Evolutionary conservation across 2,797 vertebrate species (phyloP), one percentile per base, ranked within the genome.

Genomic region (Poeciliopsis gracilis): DNA sequence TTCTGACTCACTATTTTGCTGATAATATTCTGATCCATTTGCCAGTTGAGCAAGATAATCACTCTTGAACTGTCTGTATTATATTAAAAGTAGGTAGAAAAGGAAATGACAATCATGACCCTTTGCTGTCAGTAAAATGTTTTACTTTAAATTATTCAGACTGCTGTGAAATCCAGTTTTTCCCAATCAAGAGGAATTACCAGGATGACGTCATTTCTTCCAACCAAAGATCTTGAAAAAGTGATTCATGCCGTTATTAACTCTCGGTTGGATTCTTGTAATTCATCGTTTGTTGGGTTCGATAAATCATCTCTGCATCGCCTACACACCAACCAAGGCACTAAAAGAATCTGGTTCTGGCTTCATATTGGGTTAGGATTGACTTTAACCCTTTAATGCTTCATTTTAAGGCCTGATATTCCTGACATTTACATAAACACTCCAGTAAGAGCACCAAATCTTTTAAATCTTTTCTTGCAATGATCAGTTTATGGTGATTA

Each of bases 151-250:
- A 51, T 51, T 2, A 13, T 23, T 4, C 18, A 16, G 13, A 4
- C 47, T 20, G 47, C 18, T 51, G 18, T 51, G 47, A 23, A 51
- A 51, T 51, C 18, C 47, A 47, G 15, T 45, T 16, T 16, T 16
- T 20, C 7, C 49, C 49, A 23, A 9, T 51, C 23, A 51, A 51
- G 49, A 51, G 49, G n/a, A 55, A 55, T 55, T n/a, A 4, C 25
- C 53, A 55, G 10, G 53, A n/a, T 55, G 53, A 55, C 53, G 1
- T 55, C 25, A 55, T 4, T n/a, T 55, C 53, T 55, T 55, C 25
- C 53, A 55, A 55, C 53, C 53, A 55, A 55, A 55, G 53, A 55
- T 55, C 25, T 55, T 55, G 53, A 55, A n/a, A 53, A 55, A 55
- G 25, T 55, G 53, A 55, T 55, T 55, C 53, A 55, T 55, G 53